These are phyloP conservation scores for Manacus vitellinus DNA, from an alignment of 2,113 vertebrate genomes.

Conservation along the genomic window DNA sequence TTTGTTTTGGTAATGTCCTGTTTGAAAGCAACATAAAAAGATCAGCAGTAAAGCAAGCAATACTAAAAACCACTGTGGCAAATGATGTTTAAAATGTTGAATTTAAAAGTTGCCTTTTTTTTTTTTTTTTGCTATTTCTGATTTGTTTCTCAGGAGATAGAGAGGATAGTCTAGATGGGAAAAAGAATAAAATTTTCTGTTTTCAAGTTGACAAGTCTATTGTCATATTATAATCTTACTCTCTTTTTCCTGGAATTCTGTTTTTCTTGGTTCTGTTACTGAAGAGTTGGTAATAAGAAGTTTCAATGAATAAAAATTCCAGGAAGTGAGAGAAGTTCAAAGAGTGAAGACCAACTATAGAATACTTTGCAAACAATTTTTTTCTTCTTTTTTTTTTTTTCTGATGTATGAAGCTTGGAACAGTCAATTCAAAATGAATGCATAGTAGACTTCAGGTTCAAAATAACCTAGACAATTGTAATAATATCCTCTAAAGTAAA, in stretches of 20 bases:
- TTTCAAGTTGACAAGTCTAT: background rate
- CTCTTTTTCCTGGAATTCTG: background rate
- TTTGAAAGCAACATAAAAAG: conserved; percentile 1
- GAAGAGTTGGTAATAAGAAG: background rate
- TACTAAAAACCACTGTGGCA: background rate
- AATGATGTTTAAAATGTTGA: background rate
- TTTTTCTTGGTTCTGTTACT: background rate
- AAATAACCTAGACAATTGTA: background rate
- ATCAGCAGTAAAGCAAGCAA: background rate
- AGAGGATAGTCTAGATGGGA: background rate
- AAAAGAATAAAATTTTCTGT: background rate
- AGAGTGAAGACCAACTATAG: background rate
- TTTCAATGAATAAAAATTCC: background rate
- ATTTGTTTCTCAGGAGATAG: background rate
- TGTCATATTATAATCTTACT: background rate
- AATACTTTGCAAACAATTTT: background rate
- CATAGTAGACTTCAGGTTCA: background rate
- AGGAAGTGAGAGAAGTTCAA: background rate
- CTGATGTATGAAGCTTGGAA: background rate
- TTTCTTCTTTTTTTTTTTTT: background rate
- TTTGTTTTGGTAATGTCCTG: background rate
- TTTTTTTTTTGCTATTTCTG: background rate
- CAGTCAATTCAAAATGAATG: background rate
- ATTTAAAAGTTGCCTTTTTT: background rate
- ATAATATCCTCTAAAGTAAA: background rate